A percentile compares a stretch with the other conserved stretches of the same genome.
phyloP scores from a whole-genome alignment of 2,888 invertebrate genomes.

The Acleris sparsana region DNA sequence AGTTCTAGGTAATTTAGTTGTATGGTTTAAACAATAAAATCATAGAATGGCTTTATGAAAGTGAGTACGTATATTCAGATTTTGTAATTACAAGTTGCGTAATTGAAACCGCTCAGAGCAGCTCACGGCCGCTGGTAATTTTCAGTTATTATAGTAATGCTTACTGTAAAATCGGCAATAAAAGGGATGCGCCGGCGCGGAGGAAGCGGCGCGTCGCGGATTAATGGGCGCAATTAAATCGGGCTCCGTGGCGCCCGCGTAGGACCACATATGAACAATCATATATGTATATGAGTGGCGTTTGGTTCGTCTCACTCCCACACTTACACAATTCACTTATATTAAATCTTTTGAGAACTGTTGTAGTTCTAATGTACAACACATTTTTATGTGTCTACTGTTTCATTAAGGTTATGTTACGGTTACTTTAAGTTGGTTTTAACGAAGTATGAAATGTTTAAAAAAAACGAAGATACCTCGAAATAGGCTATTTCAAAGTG shows the following conservation, averaged over 20 bases:
- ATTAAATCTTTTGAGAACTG: no score
- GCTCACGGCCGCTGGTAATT: slow-evolving; percentile 21
- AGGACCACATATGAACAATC: not conserved
- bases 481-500: not conserved
- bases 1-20: not conserved
- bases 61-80: not conserved
- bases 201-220: slow-evolving; percentile 57
- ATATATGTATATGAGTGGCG: no score
- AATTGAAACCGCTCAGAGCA: slow-evolving; percentile 22
- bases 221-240: slow-evolving; percentile 73
- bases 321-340: no score
- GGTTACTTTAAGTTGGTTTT: no score
- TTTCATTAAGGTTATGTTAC: no score
- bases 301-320: no score
- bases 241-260: slow-evolving; percentile 48
- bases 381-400: no score
- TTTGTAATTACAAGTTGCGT: slow-evolving; percentile 16
- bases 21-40: not conserved
- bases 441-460: not conserved
- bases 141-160: slow-evolving; percentile 38
- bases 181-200: slow-evolving; percentile 47
- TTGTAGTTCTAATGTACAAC: no score
- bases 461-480: not conserved
- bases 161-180: slow-evolving; percentile 44
- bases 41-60: not conserved